Percentiles rank a stretch among this genome's conserved stretches.
These are phyloP conservation scores for Clitarchus hookeri DNA, from an alignment of 2,888 invertebrate species.

Conservation along the genomic window DNA sequence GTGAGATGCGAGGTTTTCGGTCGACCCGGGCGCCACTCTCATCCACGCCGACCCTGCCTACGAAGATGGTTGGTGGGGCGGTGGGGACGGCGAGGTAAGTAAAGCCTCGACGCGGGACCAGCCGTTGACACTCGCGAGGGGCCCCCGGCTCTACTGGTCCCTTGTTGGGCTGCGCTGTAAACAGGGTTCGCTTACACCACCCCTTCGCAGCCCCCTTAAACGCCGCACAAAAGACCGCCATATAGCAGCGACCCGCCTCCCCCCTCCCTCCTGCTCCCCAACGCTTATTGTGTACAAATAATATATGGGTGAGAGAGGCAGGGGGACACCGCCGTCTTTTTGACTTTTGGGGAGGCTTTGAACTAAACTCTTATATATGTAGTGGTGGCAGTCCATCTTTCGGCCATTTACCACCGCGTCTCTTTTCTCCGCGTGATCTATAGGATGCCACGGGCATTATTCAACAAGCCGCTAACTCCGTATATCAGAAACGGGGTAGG, in stretches of 20 bases:
- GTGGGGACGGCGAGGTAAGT: neutral
- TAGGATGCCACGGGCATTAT: neutral
- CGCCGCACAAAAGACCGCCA: constrained; percentile 20
- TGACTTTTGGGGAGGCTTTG: constrained; percentile 24
- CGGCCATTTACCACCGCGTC: constrained; percentile 34
- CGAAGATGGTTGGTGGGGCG: neutral
- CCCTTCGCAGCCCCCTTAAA: neutral
- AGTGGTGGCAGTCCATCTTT: constrained; percentile 37
- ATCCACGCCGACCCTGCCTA: neutral
- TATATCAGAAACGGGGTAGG: too few relatives aligned
- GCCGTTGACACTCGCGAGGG: constrained; percentile 25
- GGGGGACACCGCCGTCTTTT: neutral
- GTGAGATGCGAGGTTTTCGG: too few relatives aligned
- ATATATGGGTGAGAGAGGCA: constrained; percentile 29
- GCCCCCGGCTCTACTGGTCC: neutral
- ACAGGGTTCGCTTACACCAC: constrained; percentile 21
- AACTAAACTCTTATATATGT: constrained; percentile 27
- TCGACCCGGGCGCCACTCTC: too few relatives aligned
- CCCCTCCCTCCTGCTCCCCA: neutral
- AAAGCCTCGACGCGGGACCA: neutral
- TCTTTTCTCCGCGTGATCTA: constrained; percentile 19
- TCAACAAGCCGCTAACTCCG: neutral
- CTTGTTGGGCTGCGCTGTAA: constrained; percentile 17
- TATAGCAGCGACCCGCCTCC: neutral
- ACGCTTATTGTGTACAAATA: constrained; percentile 32